Percentiles rank a stretch among this genome's conserved stretches.
Evolutionary conservation across 2,888 invertebrate species (phyloP).

Genomic region (Apamea crenata): DNA sequence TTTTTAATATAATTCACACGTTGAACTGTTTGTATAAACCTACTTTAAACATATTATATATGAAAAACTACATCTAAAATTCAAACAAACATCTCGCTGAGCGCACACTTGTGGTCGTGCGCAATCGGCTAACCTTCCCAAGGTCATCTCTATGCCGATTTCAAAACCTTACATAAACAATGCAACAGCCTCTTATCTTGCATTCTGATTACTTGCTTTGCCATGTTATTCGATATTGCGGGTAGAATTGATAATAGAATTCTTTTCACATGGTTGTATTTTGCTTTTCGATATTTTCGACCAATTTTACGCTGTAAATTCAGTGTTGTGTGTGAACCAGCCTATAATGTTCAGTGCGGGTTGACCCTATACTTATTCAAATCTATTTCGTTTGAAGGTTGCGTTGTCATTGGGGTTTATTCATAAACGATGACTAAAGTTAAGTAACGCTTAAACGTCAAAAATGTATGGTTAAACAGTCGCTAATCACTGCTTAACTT

Average conservation of each 20-base stretch:
- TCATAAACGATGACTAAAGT: too few relatives aligned
- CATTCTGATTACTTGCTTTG: conserved; percentile 25
- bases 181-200: conserved; percentile 32
- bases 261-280: neutral
- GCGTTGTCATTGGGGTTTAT: too few relatives aligned
- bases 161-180: conserved; percentile 42
- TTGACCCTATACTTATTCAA: too few relatives aligned
- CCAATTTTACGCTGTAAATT: neutral
- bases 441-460: too few relatives aligned
- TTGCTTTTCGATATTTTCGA: conserved; percentile 1
- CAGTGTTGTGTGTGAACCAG: neutral
- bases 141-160: conserved; percentile 43
- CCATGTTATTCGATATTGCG: conserved; percentile 10
- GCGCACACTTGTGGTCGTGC: neutral
- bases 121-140: conserved; percentile 28
- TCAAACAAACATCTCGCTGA: neutral
- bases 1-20: too few relatives aligned
- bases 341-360: too few relatives aligned
- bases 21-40: too few relatives aligned
- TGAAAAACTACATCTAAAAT: conserved; percentile 2
- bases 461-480: too few relatives aligned
- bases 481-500: too few relatives aligned
- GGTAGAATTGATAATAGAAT: conserved; percentile 26
- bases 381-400: too few relatives aligned
- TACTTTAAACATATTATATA: too few relatives aligned